Conservation (phyloP, 2,797 vertebrate species). For the Lycodopsis pacificus region DNA sequence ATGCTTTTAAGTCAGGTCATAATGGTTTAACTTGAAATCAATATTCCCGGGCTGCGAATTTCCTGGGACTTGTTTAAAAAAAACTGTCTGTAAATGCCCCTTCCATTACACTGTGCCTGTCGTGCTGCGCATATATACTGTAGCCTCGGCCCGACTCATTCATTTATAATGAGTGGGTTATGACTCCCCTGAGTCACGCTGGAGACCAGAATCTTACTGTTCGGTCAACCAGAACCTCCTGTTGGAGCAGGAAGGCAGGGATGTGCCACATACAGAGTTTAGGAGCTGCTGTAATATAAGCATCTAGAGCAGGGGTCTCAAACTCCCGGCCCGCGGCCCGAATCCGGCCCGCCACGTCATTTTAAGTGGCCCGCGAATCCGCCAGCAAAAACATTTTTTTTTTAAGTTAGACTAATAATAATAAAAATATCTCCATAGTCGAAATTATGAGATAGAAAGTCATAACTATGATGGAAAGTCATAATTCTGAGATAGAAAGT, state of each 20-base stretch:
- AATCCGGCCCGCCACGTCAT: too few species aligned
- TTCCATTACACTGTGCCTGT: slow-evolving; percentile 68
- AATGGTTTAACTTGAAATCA: slow-evolving; percentile 72
- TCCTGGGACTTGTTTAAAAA: slow-evolving; percentile 58
- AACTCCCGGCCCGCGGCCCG: too few species aligned
- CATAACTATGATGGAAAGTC: too few species aligned
- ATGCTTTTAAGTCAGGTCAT: slow-evolving; percentile 50
- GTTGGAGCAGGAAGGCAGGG: slow-evolving; percentile 59
- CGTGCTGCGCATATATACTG: slow-evolving; percentile 67
- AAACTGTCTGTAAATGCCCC: slow-evolving; percentile 56
- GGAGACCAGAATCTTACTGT: slow-evolving; percentile 70
- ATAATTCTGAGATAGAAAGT: too few species aligned
- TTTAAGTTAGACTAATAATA: too few species aligned
- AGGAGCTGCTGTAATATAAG: slow-evolving; percentile 31
- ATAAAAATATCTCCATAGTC: too few species aligned
- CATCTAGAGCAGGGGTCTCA: too few species aligned
- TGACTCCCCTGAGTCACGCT: slow-evolving; percentile 73
- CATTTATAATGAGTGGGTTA: slow-evolving; percentile 79
- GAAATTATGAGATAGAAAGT: too few species aligned
- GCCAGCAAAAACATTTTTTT: too few species aligned
- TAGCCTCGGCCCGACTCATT: slow-evolving; percentile 70
- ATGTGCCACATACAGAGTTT: slow-evolving; percentile 45
- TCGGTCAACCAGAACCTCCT: slow-evolving; percentile 76
- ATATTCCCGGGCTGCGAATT: slow-evolving; percentile 70
- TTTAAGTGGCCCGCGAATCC: too few species aligned